Conservation (phyloP, 2,113 vertebrate genomes). For the Prionailurus bengalensis region DNA sequence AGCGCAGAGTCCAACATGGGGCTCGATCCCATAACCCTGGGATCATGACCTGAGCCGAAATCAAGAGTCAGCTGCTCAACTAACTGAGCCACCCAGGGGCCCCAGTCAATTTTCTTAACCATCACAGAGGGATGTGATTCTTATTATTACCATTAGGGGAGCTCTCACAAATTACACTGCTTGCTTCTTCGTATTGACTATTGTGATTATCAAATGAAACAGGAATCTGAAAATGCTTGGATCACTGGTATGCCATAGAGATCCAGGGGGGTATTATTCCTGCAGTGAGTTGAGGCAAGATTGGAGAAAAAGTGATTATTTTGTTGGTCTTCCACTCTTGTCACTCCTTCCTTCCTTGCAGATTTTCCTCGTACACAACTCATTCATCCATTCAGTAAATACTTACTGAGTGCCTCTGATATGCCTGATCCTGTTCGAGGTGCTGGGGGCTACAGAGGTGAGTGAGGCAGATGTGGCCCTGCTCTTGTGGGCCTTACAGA, state of each 20-base stretch:
- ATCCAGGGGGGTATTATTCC: too few relatives aligned
- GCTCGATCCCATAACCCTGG: too few relatives aligned
- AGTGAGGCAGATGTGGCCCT: background rate
- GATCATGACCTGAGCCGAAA: too few relatives aligned
- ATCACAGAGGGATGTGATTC: background rate
- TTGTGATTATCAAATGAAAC: background rate
- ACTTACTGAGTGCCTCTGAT: background rate
- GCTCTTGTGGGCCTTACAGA: background rate
- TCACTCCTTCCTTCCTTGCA: background rate
- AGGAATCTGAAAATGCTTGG: background rate
- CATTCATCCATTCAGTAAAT: background rate
- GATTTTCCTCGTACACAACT: background rate
- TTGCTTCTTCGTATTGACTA: rapidly evolving
- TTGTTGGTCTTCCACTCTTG: background rate
- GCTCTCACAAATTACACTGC: background rate
- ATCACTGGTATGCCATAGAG: background rate
- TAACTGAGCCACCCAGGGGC: too few relatives aligned
- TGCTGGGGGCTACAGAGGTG: too few relatives aligned
- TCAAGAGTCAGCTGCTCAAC: too few relatives aligned
- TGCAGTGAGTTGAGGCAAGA: background rate
- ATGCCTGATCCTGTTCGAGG: background rate
- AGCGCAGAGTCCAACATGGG: too few relatives aligned
- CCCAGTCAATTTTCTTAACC: background rate
- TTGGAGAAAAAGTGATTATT: background rate
- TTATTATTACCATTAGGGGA: background rate